phyloP scores from a whole-genome alignment of 2,113 vertebrate species.

The Peromyscus polionotus region DNA sequence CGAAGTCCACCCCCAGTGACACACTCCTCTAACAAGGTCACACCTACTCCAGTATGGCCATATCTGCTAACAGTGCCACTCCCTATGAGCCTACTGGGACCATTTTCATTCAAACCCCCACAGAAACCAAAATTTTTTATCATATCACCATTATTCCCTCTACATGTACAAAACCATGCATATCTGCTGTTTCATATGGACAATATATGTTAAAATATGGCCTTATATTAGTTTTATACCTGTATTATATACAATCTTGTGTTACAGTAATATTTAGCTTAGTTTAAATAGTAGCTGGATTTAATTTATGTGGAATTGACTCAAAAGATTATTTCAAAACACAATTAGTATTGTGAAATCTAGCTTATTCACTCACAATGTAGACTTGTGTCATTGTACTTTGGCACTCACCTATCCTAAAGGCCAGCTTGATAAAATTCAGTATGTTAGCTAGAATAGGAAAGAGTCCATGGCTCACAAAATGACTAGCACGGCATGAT shows the following conservation, averaged over 20 bases:
- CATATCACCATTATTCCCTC: background rate
- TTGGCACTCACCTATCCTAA: conserved; percentile 14
- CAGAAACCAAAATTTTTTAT: background rate
- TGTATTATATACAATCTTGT: background rate
- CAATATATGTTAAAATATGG: background rate
- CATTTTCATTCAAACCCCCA: background rate
- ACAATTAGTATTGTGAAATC: conserved; percentile 57
- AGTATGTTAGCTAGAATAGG: background rate
- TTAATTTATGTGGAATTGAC: conserved; percentile 54
- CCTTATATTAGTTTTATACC: background rate
- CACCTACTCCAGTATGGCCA: background rate
- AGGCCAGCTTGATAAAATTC: conserved; percentile 4
- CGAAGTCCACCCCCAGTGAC: too few species aligned
- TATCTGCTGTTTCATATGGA: background rate
- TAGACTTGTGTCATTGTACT: background rate
- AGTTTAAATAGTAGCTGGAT: conserved; percentile 43
- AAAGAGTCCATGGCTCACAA: background rate
- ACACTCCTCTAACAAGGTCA: background rate
- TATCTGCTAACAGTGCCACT: background rate
- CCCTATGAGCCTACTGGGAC: too few species aligned
- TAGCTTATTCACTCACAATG: background rate
- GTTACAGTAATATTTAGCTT: background rate
- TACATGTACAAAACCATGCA: background rate
- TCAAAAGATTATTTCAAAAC: conserved; percentile 58
- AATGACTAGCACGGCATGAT: background rate